Conservation (phyloP, 2,888 invertebrate species). For the Empis livida region DNA sequence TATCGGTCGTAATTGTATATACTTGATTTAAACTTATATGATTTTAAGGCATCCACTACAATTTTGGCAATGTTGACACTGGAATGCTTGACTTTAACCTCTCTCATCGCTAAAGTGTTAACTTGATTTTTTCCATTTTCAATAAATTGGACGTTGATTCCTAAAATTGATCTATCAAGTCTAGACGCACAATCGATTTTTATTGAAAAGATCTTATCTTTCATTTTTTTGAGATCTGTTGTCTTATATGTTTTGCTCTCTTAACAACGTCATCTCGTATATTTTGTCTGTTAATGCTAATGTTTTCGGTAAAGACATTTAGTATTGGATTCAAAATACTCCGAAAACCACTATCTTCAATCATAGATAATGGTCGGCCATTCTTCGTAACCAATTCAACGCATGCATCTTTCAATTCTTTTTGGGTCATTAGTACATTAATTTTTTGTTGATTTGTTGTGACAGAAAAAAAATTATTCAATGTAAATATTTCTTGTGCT, state of each 20-base stretch:
- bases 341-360: constrained; percentile 6
- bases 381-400: constrained; percentile 8
- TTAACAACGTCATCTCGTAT: no score
- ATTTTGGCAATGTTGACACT: constrained; percentile 6
- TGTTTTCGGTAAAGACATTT: background rate
- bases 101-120: constrained; percentile 6
- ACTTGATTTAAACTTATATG: constrained; percentile 7
- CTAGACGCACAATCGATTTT: constrained; percentile 8
- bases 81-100: constrained; percentile 8
- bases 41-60: constrained; percentile 4
- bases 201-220: constrained; percentile 5
- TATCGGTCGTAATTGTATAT: constrained; percentile 7
- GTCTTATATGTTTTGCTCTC: no score
- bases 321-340: constrained; percentile 5
- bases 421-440: no score
- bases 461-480: no score
- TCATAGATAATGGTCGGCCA: constrained; percentile 6
- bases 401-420: background rate
- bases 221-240: background rate
- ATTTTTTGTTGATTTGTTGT: no score
- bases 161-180: constrained; percentile 5
- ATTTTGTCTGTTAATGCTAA: no score
- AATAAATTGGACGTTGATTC: constrained; percentile 9
- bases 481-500: no score
- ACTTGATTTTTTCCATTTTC: constrained; percentile 6